Percentiles rank a stretch among this genome's conserved stretches.
Conservation (phyloP, 64 coral and sea anemone species). For the Cladopsammia gracilis region DNA sequence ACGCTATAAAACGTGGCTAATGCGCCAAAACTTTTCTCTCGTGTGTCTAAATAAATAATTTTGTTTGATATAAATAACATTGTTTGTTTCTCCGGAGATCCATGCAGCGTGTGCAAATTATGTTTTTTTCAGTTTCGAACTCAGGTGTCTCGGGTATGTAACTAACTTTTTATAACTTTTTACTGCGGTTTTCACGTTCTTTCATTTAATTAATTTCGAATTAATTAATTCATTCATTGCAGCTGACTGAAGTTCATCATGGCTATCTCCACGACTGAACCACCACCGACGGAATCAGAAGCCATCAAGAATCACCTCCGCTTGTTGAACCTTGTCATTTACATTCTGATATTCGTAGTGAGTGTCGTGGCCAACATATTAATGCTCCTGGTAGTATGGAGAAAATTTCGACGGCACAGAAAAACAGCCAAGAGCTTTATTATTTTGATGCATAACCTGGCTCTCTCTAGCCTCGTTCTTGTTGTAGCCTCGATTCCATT, state of each 20-base stretch:
- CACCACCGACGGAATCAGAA: conserved; percentile 19
- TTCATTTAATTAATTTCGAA: not conserved
- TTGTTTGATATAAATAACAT: too few relatives aligned
- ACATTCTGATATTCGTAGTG: conserved; percentile 65
- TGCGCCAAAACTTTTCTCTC: too few relatives aligned
- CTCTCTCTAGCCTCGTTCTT: conserved; percentile 70
- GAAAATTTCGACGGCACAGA: conserved; percentile 70
- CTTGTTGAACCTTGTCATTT: conserved; percentile 80
- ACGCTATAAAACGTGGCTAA: too few relatives aligned
- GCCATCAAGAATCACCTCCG: conserved; percentile 32
- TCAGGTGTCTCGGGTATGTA: too few relatives aligned
- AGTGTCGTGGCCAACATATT: conserved; percentile 72
- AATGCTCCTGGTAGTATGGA: conserved; percentile 68
- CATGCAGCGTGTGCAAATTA: too few relatives aligned
- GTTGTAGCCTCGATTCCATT: conserved; percentile 81
- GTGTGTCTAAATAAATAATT: too few relatives aligned
- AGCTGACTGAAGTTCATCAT: not conserved
- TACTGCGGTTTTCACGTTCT: not conserved
- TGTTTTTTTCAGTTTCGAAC: too few relatives aligned
- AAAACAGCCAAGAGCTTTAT: conserved; percentile 90
- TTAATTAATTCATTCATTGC: not conserved
- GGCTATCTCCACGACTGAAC: conserved; percentile 3
- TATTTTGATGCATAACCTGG: conserved; percentile 85
- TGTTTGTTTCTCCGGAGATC: too few relatives aligned
- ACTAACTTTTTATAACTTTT: too few relatives aligned